These are phyloP conservation scores for Drosophila simulans DNA, from an alignment of 1,140 invertebrate genomes.

Conservation along the genomic window DNA sequence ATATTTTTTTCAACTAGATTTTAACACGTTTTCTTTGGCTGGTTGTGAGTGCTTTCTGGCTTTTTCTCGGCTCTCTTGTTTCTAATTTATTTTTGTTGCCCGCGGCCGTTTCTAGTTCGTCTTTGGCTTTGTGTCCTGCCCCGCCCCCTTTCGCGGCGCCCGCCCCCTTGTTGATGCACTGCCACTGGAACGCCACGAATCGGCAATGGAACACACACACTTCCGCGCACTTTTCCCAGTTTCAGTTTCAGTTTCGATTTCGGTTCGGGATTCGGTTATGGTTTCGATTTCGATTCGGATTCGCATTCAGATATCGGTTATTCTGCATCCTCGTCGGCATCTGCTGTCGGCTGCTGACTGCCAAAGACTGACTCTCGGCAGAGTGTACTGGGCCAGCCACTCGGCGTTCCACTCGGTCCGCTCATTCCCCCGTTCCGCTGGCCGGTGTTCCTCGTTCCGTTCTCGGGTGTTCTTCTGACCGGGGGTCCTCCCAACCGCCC, in stretches of 20 bases:
- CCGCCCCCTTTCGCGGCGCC: conserved; percentile 13
- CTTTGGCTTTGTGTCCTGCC: conserved; percentile 14
- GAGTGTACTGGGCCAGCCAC: conserved; percentile 21
- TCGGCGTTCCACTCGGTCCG: conserved; percentile 12
- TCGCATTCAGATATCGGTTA: conserved; percentile 17
- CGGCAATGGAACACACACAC: conserved; percentile 62
- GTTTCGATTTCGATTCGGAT: conserved; percentile 19
- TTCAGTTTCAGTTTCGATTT: conserved; percentile 34
- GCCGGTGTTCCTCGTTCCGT: background rate
- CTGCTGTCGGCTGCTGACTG: conserved; percentile 71
- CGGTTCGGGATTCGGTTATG: conserved; percentile 17
- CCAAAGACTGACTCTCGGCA: conserved; percentile 22
- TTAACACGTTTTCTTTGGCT: conserved; percentile 10
- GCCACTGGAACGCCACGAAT: conserved; percentile 52
- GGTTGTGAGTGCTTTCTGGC: background rate
- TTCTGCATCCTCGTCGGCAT: conserved; percentile 65
- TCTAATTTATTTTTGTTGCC: conserved; percentile 25
- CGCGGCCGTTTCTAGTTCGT: conserved; percentile 25
- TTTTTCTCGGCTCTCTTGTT: background rate
- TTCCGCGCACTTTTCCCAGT: conserved; percentile 50
- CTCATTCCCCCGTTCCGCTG: conserved; percentile 4
- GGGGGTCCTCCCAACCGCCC: background rate
- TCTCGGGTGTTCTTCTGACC: background rate
- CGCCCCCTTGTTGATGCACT: conserved; percentile 56
- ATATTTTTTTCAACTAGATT: background rate